phyloP scores from a whole-genome alignment of 2,113 vertebrate genomes.

The Fukomys damarensis region DNA sequence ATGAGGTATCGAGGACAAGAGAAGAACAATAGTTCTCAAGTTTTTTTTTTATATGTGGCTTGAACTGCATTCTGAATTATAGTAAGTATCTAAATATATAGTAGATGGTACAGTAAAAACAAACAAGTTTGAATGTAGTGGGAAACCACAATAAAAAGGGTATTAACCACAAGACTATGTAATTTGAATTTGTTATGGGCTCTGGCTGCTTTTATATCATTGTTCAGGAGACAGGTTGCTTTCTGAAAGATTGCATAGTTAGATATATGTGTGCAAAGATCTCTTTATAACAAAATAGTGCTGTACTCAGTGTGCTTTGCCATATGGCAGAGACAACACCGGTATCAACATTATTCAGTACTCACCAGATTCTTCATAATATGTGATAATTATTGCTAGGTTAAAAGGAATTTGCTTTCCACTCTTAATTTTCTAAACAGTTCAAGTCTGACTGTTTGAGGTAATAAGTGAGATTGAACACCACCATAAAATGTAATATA shows the following conservation, averaged over 20 bases:
- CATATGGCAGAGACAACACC: background rate
- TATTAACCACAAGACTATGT: background rate
- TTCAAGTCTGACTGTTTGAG: conserved; percentile 58
- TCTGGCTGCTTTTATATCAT: background rate
- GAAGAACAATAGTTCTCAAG: background rate
- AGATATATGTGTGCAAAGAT: background rate
- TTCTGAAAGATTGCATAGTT: background rate
- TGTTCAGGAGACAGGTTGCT: background rate
- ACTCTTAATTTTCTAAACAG: conserved; percentile 67
- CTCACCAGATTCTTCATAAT: background rate
- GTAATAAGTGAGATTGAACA: conserved; percentile 52
- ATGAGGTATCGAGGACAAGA: background rate
- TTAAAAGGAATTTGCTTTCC: conserved; percentile 40
- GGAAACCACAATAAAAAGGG: background rate
- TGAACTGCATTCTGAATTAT: background rate
- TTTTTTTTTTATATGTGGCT: background rate
- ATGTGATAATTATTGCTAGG: conserved; percentile 39
- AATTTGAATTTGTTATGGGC: background rate
- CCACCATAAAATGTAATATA: conserved; percentile 51
- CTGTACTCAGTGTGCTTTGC: background rate
- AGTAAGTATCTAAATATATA: background rate
- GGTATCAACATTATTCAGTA: background rate
- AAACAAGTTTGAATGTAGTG: background rate
- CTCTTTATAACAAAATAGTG: background rate
- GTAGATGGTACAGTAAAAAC: background rate